phyloP scores from a whole-genome alignment of 2,888 invertebrate species.

The Leuctra nigra region DNA sequence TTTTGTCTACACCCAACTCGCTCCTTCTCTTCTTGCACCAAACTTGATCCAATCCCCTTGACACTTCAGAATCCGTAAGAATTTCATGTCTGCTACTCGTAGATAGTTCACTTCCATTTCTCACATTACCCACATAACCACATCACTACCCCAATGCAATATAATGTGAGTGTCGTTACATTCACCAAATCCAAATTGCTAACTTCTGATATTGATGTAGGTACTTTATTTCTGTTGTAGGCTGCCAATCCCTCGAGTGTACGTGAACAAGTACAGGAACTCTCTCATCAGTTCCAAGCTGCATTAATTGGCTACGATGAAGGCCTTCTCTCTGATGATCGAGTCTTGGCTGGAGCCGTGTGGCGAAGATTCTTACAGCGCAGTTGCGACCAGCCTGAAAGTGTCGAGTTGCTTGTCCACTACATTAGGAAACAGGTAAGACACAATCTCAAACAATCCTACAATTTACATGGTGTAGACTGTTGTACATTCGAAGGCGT shows the following conservation, averaged over 20 bases:
- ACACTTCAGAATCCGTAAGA: too few relatives aligned
- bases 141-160: too few relatives aligned
- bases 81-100: too few relatives aligned
- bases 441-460: slow-evolving; percentile 21
- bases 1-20: too few relatives aligned
- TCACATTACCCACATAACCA: too few relatives aligned
- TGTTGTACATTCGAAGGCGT: too few relatives aligned
- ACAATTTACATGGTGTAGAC: too few relatives aligned
- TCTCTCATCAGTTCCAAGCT: slow-evolving; percentile 78
- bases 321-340: slow-evolving; percentile 70
- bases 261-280: slow-evolving; percentile 53
- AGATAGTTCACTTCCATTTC: too few relatives aligned
- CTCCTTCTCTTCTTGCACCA: too few relatives aligned
- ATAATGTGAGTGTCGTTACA: too few relatives aligned
- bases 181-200: too few relatives aligned
- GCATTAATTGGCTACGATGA: slow-evolving; percentile 81
- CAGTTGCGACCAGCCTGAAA: slow-evolving; percentile 54
- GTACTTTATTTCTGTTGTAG: slow-evolving; percentile 41
- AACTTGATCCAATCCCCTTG: too few relatives aligned
- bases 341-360: slow-evolving; percentile 68
- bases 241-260: slow-evolving; percentile 54
- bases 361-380: slow-evolving; percentile 78
- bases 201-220: background rate
- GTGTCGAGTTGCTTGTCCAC: slow-evolving; percentile 62
- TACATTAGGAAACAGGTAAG: slow-evolving; percentile 71